Percentiles rank a stretch among this genome's conserved stretches.
Evolutionary conservation across 92 coral and sea anemone species (phyloP).

Genomic region (Actinostola sp.): DNA sequence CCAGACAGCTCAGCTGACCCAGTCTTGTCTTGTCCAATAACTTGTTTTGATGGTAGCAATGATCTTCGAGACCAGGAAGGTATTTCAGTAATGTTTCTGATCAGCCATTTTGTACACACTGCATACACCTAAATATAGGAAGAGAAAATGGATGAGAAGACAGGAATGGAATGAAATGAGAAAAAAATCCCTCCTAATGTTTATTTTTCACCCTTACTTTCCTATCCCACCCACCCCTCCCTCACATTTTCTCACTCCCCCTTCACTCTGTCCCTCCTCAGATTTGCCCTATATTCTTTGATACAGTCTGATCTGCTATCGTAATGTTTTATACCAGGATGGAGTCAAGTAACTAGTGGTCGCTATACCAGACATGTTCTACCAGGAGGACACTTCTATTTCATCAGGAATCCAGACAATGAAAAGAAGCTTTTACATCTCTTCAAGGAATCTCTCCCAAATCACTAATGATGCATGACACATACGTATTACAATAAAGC

Average conservation of each 20-base stretch:
- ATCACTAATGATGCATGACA: neutral
- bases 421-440: conserved; percentile 9
- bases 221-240: no score
- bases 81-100: no score
- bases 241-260: no score
- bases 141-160: neutral
- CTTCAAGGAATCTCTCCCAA: neutral
- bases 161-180: no score
- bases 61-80: conserved; percentile 74
- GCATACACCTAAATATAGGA: no score
- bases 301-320: no score
- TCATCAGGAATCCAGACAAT: conserved; percentile 35
- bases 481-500: no score
- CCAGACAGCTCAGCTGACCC: conserved; percentile 12
- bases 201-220: no score
- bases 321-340: conserved; percentile 33
- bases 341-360: conserved; percentile 60
- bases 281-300: no score
- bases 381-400: conserved; percentile 75
- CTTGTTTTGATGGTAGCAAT: conserved; percentile 70
- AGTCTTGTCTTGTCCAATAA: conserved; percentile 61
- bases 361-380: conserved; percentile 51
- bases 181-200: no score
- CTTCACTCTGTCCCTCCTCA: neutral
- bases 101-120: no score